Conservation (phyloP, 2,888 invertebrate genomes). For the Rhingia campestris region DNA sequence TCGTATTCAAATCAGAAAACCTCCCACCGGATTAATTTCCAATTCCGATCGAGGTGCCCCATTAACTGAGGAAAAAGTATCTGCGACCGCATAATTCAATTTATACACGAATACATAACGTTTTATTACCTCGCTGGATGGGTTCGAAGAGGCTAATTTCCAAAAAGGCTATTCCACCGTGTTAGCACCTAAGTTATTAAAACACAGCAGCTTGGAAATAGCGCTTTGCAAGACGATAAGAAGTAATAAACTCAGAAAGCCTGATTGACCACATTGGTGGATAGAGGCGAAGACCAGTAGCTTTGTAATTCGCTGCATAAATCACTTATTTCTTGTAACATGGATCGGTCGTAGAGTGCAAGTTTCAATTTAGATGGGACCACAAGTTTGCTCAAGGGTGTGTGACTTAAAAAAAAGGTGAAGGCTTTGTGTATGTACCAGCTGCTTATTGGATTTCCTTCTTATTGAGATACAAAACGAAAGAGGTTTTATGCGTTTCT, state of each 20-base stretch:
- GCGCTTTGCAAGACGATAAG: not conserved
- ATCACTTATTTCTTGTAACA: too few species aligned
- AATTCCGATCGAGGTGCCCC: too few species aligned
- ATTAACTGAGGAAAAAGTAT: not conserved
- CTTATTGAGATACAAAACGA: too few species aligned
- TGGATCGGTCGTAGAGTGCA: too few species aligned
- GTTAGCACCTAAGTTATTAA: not conserved
- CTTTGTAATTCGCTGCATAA: not conserved
- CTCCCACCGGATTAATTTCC: too few species aligned
- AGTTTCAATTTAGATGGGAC: too few species aligned
- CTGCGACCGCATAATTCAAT: slow-evolving; percentile 25
- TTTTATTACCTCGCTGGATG: slow-evolving; percentile 16
- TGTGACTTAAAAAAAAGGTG: too few species aligned
- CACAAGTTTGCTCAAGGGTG: too few species aligned
- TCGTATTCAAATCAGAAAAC: too few species aligned
- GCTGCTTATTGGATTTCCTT: too few species aligned
- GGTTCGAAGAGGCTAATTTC: not conserved
- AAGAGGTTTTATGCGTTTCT: too few species aligned
- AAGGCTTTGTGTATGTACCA: too few species aligned
- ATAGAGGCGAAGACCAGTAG: slow-evolving; percentile 16
- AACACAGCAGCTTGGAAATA: not conserved
- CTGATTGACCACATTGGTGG: not conserved
- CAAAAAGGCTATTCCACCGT: not conserved
- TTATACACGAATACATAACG: slow-evolving; percentile 26
- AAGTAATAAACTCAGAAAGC: slow-evolving; percentile 1